Percentiles rank a stretch among this genome's conserved stretches.
phyloP scores from a whole-genome alignment of 2,888 invertebrate genomes.

The Stenichneumon culpator region DNA sequence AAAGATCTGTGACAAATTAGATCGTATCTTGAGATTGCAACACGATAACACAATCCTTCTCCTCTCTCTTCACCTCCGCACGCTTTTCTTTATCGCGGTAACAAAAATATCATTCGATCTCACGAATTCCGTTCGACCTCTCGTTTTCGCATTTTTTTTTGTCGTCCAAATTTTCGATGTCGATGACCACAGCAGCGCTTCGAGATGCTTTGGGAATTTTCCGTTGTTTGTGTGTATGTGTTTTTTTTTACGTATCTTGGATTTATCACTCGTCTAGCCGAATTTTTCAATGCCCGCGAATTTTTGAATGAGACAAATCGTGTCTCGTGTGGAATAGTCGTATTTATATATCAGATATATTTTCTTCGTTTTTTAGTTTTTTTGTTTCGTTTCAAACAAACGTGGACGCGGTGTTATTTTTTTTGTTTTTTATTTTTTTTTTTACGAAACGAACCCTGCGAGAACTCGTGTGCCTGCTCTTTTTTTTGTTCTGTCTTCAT shows the following conservation, averaged over 20 bases:
- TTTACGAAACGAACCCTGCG: conserved; percentile 20
- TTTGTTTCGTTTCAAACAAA: conserved; percentile 18
- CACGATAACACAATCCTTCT: neutral
- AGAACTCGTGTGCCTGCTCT: conserved; percentile 23
- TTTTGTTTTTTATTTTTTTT: neutral
- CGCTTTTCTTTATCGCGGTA: conserved; percentile 18
- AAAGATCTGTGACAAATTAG: conserved; percentile 16
- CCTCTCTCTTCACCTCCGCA: neutral
- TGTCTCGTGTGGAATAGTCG: conserved; percentile 7
- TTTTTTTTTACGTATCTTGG: conserved; percentile 10
- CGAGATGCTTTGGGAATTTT: neutral
- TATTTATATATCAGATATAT: conserved; percentile 33
- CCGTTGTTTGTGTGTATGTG: neutral
- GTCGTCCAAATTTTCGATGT: conserved; percentile 13
- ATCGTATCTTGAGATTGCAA: conserved; percentile 34
- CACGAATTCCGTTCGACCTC: conserved; percentile 11
- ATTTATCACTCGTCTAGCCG: conserved; percentile 3
- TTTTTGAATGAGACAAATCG: conserved; percentile 30
- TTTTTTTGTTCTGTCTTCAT: neutral
- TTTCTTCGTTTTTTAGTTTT: neutral
- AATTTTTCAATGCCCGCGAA: conserved; percentile 21
- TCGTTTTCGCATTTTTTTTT: neutral
- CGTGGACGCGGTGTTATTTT: neutral
- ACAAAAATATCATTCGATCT: conserved; percentile 51
- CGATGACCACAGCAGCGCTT: conserved; percentile 5